A percentile compares a stretch with the other conserved stretches of the same genome.
Conservation (phyloP, 2,113 vertebrate species). For the Pan paniscus region DNA sequence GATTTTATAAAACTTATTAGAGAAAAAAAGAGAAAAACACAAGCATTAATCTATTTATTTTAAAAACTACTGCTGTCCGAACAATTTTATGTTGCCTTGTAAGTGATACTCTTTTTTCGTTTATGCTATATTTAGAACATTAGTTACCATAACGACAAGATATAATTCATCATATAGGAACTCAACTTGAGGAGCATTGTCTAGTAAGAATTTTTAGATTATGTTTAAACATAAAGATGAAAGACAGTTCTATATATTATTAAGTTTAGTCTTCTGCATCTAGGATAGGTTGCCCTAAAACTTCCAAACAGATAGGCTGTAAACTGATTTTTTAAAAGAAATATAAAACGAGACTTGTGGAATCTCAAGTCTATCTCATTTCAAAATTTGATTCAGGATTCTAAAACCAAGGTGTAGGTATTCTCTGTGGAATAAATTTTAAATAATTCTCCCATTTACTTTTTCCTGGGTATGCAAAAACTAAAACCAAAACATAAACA, state of each 20-base stretch:
- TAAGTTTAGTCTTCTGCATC: not conserved
- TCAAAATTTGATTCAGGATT: slow-evolving; percentile 31
- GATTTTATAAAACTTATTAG: not conserved
- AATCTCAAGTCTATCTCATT: not conserved
- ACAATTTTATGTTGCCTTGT: slow-evolving; percentile 64
- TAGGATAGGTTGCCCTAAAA: slow-evolving; percentile 1
- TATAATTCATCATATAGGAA: slow-evolving; percentile 65
- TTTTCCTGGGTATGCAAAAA: not conserved
- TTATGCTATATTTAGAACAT: slow-evolving; percentile 70
- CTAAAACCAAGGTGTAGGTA: not conserved
- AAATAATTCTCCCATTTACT: not conserved
- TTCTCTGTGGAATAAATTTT: not conserved
- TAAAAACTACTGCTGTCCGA: slow-evolving; percentile 73
- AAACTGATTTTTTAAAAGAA: slow-evolving; percentile 22
- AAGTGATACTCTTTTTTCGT: slow-evolving; percentile 28
- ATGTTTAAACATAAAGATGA: slow-evolving; percentile 8
- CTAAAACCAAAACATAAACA: too few relatives aligned
- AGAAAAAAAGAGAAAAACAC: not conserved
- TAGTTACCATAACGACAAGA: slow-evolving; percentile 79
- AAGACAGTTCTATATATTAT: not conserved
- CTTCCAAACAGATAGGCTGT: not conserved
- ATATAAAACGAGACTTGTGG: not conserved
- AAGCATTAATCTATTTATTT: slow-evolving; percentile 41
- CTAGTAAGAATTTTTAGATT: slow-evolving; percentile 31
- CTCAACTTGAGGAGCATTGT: not conserved